Base-by-base conservation (phyloP, 2,113 vertebrate genomes). In the Hemibagrus wyckioides region DNA sequence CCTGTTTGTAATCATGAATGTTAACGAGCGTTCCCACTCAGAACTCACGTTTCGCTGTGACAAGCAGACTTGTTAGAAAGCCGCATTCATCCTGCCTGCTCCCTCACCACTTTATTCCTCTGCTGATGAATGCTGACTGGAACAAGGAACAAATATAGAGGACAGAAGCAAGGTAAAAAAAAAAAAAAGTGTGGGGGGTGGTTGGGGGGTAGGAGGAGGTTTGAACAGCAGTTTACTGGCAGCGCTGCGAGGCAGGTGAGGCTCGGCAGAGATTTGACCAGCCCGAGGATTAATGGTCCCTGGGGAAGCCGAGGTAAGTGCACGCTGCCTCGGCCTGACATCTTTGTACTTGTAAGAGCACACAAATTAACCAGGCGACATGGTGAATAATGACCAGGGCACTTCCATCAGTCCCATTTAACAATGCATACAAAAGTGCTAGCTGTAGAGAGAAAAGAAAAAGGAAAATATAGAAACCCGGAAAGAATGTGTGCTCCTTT, bases 341-440 rank as follows among this genome's bases (percentile, higher is more conserved):
- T 95, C 95, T 95, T 92, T 94, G 94, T 94, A 94, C 94, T 95
- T 94, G 95, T 95, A 94, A 95, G 94, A 95, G 94, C 92, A 94
- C 92, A 94, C 93, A 95, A 96, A 95, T 95, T 95, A 96, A 94
- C 94, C 93, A 93, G 90, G 92, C 92, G 93, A 94, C 90, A 92
- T 88, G 28, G 92, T 94, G 93, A 95, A 92, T 94, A 95, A 95
- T 94, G 94, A 93, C 91, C 92, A 89, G 88, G 91, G 89, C 57
- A 75, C 92, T 90, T 93, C 91, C 93, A 94, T 95, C 94, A 93
- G 92, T 94, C 94, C 93, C 93, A 93, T 94, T 94, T 94, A 95
- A 95, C 95, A 94, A 95, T 92, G 94, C 94, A 93, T 94, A 93
- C 94, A 93, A 94, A 93, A 93, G 90, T 85, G 89, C 89, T 57